Percentiles rank a stretch among this genome's conserved stretches.
phyloP scores from a whole-genome alignment of 2,113 vertebrate genomes.

The Lanius collurio region DNA sequence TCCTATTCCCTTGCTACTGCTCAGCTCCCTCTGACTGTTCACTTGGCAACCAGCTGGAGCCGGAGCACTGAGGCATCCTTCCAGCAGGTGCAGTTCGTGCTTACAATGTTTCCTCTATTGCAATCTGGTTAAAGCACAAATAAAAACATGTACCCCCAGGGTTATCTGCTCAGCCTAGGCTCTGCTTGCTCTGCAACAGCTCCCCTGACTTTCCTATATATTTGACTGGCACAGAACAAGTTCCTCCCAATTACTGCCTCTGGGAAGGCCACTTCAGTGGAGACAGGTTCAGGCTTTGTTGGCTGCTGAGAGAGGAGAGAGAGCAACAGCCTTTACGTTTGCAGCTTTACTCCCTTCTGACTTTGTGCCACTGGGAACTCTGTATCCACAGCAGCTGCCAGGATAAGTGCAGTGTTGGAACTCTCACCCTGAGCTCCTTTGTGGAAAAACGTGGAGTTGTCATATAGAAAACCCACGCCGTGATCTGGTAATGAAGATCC shows the following conservation, averaged over 20 bases:
- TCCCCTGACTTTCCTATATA: background rate
- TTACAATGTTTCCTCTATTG: background rate
- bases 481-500: background rate
- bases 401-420: background rate
- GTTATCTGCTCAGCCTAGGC: background rate
- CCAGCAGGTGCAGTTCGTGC: conserved; percentile 33
- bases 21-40: background rate
- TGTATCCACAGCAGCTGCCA: background rate
- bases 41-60: background rate
- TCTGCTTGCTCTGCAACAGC: background rate
- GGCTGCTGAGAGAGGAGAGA: background rate
- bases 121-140: background rate
- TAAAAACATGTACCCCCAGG: background rate
- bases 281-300: background rate
- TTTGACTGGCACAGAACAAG: background rate
- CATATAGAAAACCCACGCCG: background rate
- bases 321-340: background rate
- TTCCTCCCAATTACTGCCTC: background rate
- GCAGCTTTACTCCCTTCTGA: background rate
- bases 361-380: background rate
- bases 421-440: background rate
- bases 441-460: background rate
- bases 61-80: background rate
- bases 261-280: background rate
- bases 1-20: conserved; percentile 17